A percentile compares a stretch with the other conserved stretches of the same genome.
These are phyloP conservation scores for Lasioglossum baleicum DNA, from an alignment of 1,140 invertebrate species.

Conservation along the genomic window DNA sequence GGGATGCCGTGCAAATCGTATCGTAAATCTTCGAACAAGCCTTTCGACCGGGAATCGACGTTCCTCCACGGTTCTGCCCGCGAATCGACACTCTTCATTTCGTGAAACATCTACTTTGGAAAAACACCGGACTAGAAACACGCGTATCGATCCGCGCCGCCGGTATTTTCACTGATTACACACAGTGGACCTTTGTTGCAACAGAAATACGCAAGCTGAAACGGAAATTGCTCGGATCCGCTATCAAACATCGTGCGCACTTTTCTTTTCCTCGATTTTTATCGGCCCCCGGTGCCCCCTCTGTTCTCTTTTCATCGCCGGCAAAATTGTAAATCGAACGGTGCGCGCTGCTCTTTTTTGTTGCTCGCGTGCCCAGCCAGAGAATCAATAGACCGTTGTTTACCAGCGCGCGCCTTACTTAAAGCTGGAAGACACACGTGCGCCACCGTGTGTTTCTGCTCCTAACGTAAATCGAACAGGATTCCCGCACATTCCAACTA, in stretches of 20 bases:
- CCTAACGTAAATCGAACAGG: neutral
- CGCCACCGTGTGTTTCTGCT: neutral
- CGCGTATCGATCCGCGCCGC: too few species aligned
- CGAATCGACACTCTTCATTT: neutral
- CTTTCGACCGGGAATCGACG: neutral
- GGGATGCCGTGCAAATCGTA: neutral
- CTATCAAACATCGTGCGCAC: neutral
- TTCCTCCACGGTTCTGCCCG: too few species aligned
- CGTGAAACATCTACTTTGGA: too few species aligned
- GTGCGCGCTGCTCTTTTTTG: neutral
- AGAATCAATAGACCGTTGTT: constrained; percentile 20
- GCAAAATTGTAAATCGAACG: neutral
- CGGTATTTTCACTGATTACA: too few species aligned
- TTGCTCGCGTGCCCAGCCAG: neutral
- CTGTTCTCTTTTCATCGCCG: neutral
- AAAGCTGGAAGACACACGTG: neutral
- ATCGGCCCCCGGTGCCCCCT: neutral
- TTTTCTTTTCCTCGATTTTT: neutral
- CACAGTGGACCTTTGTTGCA: too few species aligned
- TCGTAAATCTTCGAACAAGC: constrained; percentile 4
- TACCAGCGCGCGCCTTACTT: neutral
- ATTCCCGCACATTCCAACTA: too few species aligned
- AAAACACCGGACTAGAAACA: neutral
- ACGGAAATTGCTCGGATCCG: neutral
- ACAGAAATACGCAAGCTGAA: neutral